Evolutionary conservation across 2,113 vertebrate genomes (phyloP), one percentile per base, ranked within the genome.

Genomic region (Muntiacus muntjak): DNA sequence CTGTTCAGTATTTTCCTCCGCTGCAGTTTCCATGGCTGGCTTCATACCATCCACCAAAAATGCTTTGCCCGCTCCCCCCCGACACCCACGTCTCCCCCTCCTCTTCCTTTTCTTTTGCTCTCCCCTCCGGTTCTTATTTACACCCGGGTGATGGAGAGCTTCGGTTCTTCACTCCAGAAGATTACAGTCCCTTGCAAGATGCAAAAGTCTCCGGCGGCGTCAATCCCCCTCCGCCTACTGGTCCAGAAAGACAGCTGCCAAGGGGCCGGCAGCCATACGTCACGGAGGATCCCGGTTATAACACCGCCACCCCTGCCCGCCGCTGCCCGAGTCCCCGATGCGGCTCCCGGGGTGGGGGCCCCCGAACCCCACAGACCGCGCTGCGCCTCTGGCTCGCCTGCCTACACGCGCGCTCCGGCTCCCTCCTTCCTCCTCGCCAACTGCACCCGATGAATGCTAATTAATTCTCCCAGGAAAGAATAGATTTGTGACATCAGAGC

Each of bases 21-120:
- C 99, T 98, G 99, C 98, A 99, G 99, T 99, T 99, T 99, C 99
- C 99, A 99, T 99, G 99, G 99, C 99, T 99, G 99, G 99, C 99
- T 99, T 99, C 99, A 99, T 99, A 99, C 99, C 98, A 99, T 99
- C 98, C 99, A 99, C 99, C 99, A 99, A 99, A 99, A 99, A 99
- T 99, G 99, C 98, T 97, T 98, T 98, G 98, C 97, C 98, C 98
- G 30, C 98, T 97, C 98, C n/a, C n/a, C 64, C 98, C 98, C 98
- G 90, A 97, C 98, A 98, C 99, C 99, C 98, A 99, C 99, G 98
- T 99, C 97, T 99, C 99, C 98, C 64, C 97, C 96, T 97, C 97
- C 97, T 99, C 98, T 99, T 98, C 98, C 98, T 98, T 98, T 98
- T 96, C 98, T 99, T 97, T 97, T 97, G 97, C 98, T 96, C 98